Conservation (phyloP, 2,888 invertebrate species). For the Pachymerium ferrugineum region DNA sequence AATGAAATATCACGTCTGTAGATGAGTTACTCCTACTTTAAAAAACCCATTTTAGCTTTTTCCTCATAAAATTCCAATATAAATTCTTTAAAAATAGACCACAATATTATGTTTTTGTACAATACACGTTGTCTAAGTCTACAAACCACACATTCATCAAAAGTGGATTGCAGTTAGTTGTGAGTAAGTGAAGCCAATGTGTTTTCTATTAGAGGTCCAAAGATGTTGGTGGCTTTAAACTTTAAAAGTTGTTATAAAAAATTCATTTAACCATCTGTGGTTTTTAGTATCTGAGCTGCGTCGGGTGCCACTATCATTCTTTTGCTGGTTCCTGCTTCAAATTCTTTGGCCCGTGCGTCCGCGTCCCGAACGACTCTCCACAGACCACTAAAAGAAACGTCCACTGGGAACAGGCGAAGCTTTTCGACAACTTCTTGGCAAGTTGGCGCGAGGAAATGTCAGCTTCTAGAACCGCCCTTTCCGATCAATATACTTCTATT, state of each 20-base stretch:
- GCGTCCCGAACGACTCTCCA: constrained; percentile 8
- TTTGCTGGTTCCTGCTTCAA: neutral
- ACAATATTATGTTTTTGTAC: no score
- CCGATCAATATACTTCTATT: neutral
- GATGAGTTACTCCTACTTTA: no score
- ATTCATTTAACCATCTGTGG: constrained; percentile 25
- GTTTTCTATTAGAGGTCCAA: neutral
- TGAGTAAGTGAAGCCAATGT: neutral
- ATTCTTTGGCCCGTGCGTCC: constrained; percentile 22
- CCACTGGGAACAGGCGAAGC: constrained; percentile 19
- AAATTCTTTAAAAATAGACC: no score
- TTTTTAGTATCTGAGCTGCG: constrained; percentile 22
- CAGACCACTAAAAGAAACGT: constrained; percentile 11
- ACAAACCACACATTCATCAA: no score
- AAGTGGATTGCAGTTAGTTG: no score
- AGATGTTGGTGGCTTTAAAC: constrained; percentile 1
- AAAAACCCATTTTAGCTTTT: no score
- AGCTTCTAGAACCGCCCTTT: neutral
- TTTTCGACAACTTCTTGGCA: constrained; percentile 24
- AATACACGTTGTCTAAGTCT: no score
- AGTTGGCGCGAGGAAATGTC: neutral
- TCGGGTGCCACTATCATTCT: constrained; percentile 11
- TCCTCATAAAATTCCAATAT: no score
- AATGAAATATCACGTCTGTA: no score
- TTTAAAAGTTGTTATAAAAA: neutral